These are phyloP conservation scores for Nothobranchius kuhntae DNA, from an alignment of 2,113 vertebrate species.

Conservation along the genomic window DNA sequence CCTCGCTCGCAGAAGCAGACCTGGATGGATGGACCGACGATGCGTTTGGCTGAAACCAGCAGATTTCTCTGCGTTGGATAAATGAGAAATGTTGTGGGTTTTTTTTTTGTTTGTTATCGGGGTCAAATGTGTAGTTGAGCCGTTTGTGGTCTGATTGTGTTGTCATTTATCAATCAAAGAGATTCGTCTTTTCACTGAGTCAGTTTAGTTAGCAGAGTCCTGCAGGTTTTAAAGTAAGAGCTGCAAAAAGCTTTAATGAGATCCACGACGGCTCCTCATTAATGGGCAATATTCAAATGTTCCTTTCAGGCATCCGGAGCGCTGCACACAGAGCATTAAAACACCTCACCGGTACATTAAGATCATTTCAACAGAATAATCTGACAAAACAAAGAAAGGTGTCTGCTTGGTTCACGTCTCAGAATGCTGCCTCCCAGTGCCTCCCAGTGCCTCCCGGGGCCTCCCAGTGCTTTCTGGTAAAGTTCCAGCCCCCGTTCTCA, in stretches of 20 bases:
- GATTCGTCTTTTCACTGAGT: too few species aligned
- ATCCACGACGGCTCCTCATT: not conserved
- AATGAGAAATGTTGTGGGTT: not conserved
- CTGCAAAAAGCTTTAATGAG: not conserved
- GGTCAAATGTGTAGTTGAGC: not conserved
- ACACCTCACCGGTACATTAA: conserved; percentile 6
- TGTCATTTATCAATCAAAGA: not conserved
- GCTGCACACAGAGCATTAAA: conserved; percentile 2
- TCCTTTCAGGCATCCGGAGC: conserved; percentile 21
- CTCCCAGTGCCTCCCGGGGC: too few species aligned
- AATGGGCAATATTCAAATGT: conserved; percentile 42
- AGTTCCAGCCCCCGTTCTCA: not conserved
- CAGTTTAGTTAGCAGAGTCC: not conserved
- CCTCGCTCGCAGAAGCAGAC: not conserved
- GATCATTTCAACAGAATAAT: conserved; percentile 15
- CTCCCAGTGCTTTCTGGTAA: conserved; percentile 8
- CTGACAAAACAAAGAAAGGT: not conserved
- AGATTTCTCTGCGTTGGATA: not conserved
- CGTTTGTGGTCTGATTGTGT: not conserved
- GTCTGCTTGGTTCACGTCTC: not conserved
- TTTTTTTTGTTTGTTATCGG: too few species aligned
- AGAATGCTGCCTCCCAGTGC: conserved; percentile 20
- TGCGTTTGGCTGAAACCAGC: not conserved
- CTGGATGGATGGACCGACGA: not conserved
- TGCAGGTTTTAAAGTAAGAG: conserved; percentile 7